These are phyloP conservation scores for Crotalus helleri DNA, from an alignment of 2,113 vertebrate genomes.

Conservation along the genomic window DNA sequence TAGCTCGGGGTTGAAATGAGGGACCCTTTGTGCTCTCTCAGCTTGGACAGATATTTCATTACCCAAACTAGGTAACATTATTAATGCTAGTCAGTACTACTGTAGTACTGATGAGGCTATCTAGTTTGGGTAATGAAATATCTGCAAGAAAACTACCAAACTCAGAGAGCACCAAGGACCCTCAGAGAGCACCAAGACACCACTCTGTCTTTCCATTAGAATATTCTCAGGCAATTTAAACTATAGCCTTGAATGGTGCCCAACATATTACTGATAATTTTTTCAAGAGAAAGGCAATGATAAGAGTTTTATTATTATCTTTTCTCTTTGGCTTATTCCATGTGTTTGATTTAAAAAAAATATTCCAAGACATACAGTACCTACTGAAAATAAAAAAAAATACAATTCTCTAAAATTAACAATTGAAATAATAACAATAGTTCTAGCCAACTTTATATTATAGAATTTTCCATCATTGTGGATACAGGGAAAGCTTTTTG, in stretches of 20 bases:
- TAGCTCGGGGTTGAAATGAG: not conserved
- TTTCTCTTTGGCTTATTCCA: not conserved
- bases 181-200: not conserved
- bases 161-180: not conserved
- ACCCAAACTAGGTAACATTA: not conserved
- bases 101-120: not conserved
- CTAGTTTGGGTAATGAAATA: not conserved
- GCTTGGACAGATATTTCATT: not conserved
- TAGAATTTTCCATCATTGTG: not conserved
- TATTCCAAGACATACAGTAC: not conserved
- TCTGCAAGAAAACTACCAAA: not conserved
- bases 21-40: not conserved
- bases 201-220: not conserved
- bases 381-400: not conserved
- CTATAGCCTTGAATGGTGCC: not conserved
- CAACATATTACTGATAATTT: not conserved
- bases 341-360: not conserved
- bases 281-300: not conserved
- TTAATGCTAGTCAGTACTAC: not conserved
- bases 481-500: not conserved
- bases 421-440: not conserved
- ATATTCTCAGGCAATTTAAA: not conserved
- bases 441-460: not conserved
- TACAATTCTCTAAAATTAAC: not conserved
- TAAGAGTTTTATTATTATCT: not conserved